phyloP scores from a whole-genome alignment of 2,888 invertebrate species.

The Epirrhoe alternata region DNA sequence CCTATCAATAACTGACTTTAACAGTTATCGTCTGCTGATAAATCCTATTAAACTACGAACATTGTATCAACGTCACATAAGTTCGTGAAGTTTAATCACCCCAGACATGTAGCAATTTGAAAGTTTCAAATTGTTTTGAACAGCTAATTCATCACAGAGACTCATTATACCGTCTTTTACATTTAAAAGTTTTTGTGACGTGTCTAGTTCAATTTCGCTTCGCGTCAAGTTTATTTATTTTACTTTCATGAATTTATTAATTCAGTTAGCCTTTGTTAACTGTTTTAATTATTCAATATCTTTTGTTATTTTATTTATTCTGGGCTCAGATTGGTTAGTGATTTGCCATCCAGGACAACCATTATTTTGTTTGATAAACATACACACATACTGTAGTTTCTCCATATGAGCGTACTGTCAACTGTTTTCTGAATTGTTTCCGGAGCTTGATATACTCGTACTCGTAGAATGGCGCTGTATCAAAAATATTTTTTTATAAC shows the following conservation, averaged over 20 bases:
- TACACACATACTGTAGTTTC: too few relatives aligned
- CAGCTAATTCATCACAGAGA: slow-evolving; percentile 36
- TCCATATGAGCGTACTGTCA: too few relatives aligned
- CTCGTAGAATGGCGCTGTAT: too few relatives aligned
- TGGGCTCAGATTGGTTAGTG: not conserved
- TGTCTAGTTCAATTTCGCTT: slow-evolving; percentile 17
- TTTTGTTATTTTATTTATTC: not conserved
- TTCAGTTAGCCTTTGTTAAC: not conserved
- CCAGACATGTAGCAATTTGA: slow-evolving; percentile 40
- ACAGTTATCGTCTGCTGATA: not conserved
- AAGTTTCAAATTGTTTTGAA: slow-evolving; percentile 43
- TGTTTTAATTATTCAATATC: not conserved
- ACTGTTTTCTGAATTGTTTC: too few relatives aligned
- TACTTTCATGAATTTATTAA: not conserved
- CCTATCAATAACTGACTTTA: not conserved
- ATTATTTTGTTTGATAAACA: not conserved
- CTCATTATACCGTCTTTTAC: slow-evolving; percentile 41
- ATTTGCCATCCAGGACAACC: not conserved
- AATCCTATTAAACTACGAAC: slow-evolving; percentile 12
- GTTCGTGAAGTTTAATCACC: slow-evolving; percentile 34
- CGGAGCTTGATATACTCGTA: too few relatives aligned
- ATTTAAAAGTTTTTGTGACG: slow-evolving; percentile 25
- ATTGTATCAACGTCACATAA: slow-evolving; percentile 25
- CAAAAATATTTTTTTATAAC: too few relatives aligned
- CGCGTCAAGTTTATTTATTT: slow-evolving; percentile 2